Percentiles rank a stretch among this genome's conserved stretches.
phyloP scores from a whole-genome alignment of 35 echinoderm and acorn worm genomes.

The Chiridota heheva region DNA sequence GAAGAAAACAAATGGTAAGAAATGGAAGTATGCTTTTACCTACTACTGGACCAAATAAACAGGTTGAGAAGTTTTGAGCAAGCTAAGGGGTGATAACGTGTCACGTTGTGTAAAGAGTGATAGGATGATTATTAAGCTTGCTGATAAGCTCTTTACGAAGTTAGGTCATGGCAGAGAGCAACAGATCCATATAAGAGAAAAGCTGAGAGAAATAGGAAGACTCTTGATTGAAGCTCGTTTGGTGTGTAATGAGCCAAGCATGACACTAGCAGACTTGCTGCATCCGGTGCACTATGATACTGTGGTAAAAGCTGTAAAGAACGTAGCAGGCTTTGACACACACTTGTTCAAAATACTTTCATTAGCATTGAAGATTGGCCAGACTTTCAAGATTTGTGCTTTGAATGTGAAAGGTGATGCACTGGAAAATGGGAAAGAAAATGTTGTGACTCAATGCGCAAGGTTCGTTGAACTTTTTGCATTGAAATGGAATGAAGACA shows the following conservation, averaged over 20 bases:
- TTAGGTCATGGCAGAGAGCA: constrained; percentile 21
- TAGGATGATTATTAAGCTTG: constrained; percentile 16
- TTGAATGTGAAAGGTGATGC: constrained; percentile 19
- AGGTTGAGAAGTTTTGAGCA: constrained; percentile 23
- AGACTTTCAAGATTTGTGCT: constrained; percentile 50
- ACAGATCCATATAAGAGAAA: constrained; percentile 17
- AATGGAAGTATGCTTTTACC: constrained; percentile 19
- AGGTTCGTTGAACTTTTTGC: constrained; percentile 23
- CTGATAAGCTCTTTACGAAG: constrained; percentile 21
- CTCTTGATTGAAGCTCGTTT: constrained; percentile 16
- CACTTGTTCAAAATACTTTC: constrained; percentile 25
- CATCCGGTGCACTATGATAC: constrained; percentile 19
- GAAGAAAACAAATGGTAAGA: constrained; percentile 22
- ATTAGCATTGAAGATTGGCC: constrained; percentile 55
- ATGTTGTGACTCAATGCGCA: not conserved
- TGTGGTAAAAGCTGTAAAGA: constrained; percentile 22
- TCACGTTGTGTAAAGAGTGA: constrained; percentile 49
- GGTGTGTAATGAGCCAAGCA: constrained; percentile 14
- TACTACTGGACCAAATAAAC: not conserved
- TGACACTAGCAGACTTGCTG: constrained; percentile 12
- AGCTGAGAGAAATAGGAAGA: constrained; percentile 42
- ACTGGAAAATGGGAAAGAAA: constrained; percentile 16
- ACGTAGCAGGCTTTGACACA: constrained; percentile 58
- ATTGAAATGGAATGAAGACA: constrained; percentile 41
- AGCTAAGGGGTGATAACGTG: constrained; percentile 20